These are phyloP conservation scores for Enoplosus armatus DNA, from an alignment of 2,797 vertebrate genomes.

Conservation along the genomic window DNA sequence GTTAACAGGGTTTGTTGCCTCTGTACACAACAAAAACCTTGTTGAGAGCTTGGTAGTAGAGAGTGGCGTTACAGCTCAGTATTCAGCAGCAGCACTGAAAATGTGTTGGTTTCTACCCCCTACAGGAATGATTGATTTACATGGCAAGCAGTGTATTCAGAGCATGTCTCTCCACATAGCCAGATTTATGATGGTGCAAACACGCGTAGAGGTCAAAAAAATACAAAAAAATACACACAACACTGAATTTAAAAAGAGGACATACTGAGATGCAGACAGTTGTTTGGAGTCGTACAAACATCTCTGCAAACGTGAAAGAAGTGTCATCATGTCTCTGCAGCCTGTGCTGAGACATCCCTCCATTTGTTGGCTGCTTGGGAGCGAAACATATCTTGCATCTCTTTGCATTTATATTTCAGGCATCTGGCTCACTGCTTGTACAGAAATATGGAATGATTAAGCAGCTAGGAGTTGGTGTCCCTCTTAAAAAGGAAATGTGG, in stretches of 20 bases:
- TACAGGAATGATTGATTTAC: constrained; percentile 75
- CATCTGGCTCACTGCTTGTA: constrained; percentile 14
- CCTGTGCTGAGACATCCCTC: not conserved
- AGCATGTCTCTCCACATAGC: constrained; percentile 59
- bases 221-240: not conserved
- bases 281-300: constrained; percentile 23
- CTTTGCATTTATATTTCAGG: constrained; percentile 37
- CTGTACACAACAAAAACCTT: not conserved
- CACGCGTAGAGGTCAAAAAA: constrained; percentile 60
- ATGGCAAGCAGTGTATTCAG: constrained; percentile 66
- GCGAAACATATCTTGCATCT: constrained; percentile 4
- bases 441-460: constrained; percentile 33
- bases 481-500: constrained; percentile 31
- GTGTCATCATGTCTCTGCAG: constrained; percentile 11
- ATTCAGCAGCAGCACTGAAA: constrained; percentile 38
- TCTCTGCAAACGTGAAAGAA: constrained; percentile 23
- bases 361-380: constrained; percentile 3
- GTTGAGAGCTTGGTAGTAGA: not conserved
- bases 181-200: constrained; percentile 62
- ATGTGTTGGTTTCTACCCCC: constrained; percentile 35
- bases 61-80: constrained; percentile 24
- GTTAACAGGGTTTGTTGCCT: not conserved
- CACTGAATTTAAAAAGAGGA: constrained; percentile 33
- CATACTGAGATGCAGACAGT: constrained; percentile 3
- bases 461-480: constrained; percentile 14